Base-by-base conservation (phyloP, 2,113 vertebrate species). In the Candoia aspera region DNA sequence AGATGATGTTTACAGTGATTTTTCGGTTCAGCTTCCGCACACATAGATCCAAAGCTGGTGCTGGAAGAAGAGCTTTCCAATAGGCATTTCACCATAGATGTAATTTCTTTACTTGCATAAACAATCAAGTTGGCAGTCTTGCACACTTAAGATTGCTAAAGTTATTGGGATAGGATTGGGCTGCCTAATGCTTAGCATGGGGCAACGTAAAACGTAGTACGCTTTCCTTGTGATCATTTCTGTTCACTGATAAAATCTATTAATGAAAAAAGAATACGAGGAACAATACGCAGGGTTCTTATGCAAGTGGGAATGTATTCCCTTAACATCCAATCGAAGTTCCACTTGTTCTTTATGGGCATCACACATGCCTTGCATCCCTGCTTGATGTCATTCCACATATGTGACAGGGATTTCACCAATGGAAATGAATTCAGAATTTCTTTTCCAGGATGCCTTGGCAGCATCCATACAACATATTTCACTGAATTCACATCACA, bases 181-280 rank as follows among this genome's bases (percentile, higher is more conserved):
- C 88, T 89, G 17, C 60, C 46, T 1, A 1, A 53, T 21, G 59
- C 4, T 53, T 29, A n/a, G 3, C 11, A 6, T 68, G 23, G 46
- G 17, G 17, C 26, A 29, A 93, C 96, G 24, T 94, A 92, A 94
- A 84, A 92, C 90, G 23, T 93, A 95, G 92, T 91, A 11, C 87
- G 93, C 94, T 86, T 24, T n/a, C 2, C 13, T 54, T 55, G 49
- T 8, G 26, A 54, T 54, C 29, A 2, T 86, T 86, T 15, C 5
- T 15, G 33, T 2, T 49, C 85, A 90, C 91, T 86, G 93, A 88
- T 88, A 95, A 91, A 95, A 94, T 91, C 93, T 42, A 60, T 0
- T 26, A 26, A 87, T 2, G 93, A 23, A 68, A 94, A 90, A 58
- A 90, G 84, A 68, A 91, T 60, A 17, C 60, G 21, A 57, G 68